phyloP scores from a whole-genome alignment of 2,113 vertebrate genomes.

The Podiceps cristatus region DNA sequence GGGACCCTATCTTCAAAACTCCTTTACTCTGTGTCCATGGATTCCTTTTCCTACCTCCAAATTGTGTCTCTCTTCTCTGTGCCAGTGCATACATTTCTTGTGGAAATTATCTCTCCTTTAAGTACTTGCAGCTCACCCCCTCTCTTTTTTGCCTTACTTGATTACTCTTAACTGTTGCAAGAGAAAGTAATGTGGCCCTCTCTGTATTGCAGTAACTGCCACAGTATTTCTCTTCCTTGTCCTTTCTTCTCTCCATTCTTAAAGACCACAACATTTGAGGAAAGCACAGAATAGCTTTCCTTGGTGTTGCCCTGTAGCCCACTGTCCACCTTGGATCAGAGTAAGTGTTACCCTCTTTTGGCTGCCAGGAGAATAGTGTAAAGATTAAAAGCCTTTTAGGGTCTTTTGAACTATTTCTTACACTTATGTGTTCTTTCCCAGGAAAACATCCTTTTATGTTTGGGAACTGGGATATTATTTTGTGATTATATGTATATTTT shows the following conservation, averaged over 20 bases:
- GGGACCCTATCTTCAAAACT: neutral
- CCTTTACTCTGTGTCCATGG: neutral
- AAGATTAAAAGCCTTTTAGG: neutral
- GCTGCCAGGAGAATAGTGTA: neutral
- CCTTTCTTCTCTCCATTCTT: neutral
- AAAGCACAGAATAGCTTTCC: neutral
- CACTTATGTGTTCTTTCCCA: neutral
- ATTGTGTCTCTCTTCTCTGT: neutral
- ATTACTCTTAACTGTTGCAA: neutral
- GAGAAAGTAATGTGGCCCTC: neutral
- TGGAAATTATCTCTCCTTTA: neutral
- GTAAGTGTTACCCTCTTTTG: neutral
- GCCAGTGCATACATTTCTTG: neutral
- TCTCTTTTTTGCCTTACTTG: neutral
- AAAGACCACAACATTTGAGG: neutral
- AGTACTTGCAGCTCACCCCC: neutral
- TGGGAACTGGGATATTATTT: neutral
- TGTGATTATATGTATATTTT: neutral
- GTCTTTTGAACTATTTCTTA: neutral
- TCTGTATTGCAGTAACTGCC: neutral
- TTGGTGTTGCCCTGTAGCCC: neutral
- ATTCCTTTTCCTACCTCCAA: neutral
- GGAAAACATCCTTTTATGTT: neutral
- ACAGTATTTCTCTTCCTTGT: neutral
- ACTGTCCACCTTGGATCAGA: neutral